Base-by-base conservation (phyloP, 2,113 vertebrate species). In the Bothrops jararaca region DNA sequence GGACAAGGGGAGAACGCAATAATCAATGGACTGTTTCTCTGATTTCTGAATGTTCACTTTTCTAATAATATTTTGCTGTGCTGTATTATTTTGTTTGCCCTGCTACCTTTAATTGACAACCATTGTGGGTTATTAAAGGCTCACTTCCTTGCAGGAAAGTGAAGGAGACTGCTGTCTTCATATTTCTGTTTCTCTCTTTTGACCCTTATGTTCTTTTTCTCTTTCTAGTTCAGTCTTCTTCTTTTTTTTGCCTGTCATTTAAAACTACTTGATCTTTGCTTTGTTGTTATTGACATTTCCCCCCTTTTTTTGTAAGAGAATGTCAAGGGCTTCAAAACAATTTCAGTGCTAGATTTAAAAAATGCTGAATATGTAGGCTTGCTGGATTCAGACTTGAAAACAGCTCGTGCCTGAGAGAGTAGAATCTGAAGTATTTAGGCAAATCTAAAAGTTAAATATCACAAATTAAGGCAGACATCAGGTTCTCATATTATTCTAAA, bases 141-240 rank as follows among this genome's bases (percentile, higher is more conserved):
- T 88, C 58, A 29, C 22, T n/a, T 69, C 8, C 45, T 58, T 60
- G 20, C n/a, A 92, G 58, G n/a, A 69, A 92, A 92, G 48, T 48
- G 64, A 42, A 1, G 48, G n/a, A 54, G 91, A 26, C 23, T 53
- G n/a, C 91, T 9, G 1, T 64, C 64, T 20, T 69, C 86, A 52
- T 69, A 26, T n/a, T 48, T 58, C 24, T n/a, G 42, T 58, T 7
- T 86, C 56, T 52, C 48, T 92, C 57, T 39, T 92, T 74, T 39
- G 86, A 92, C 58, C 86, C 87, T 88, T 69, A 15, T 54, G 48
- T 42, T 88, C 69, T 60, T 69, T 64, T 92, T 88, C 85, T 52
- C 91, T 53, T 64, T 53, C 8, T 34, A 48, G 24, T 52, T 88
- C 58, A 42, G 12, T 15, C 58, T 74, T 42, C 23, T 22, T n/a